These are phyloP conservation scores for Campoplex nolae DNA, from an alignment of 2,888 invertebrate species.

Conservation along the genomic window DNA sequence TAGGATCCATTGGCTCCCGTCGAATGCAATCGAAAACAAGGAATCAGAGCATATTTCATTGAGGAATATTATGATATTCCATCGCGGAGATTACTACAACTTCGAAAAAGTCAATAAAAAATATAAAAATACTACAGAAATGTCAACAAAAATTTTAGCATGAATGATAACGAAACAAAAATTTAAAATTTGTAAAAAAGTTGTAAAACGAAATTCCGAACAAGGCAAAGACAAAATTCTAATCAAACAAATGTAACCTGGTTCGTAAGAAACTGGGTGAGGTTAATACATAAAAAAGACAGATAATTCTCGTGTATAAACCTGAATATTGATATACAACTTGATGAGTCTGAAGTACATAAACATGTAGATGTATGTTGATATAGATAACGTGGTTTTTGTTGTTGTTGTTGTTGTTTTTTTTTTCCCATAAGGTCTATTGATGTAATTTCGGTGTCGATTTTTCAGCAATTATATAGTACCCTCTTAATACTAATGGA, in stretches of 20 bases:
- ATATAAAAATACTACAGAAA: too few relatives aligned
- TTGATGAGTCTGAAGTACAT: constrained; percentile 82
- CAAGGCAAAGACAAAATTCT: too few relatives aligned
- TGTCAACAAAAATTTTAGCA: too few relatives aligned
- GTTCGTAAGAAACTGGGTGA: background rate
- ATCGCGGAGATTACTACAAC: background rate
- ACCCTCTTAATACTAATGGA: constrained; percentile 71
- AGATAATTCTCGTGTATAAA: constrained; percentile 78
- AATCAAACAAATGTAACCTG: too few relatives aligned
- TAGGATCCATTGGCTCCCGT: too few relatives aligned
- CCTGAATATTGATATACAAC: constrained; percentile 82
- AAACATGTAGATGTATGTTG: constrained; percentile 79
- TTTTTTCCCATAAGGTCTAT: constrained; percentile 53
- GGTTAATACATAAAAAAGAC: constrained; percentile 13
- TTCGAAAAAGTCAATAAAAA: background rate
- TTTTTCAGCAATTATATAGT: constrained; percentile 43
- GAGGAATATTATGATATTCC: background rate
- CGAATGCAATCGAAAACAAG: too few relatives aligned
- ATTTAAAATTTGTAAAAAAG: too few relatives aligned
- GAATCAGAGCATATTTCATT: too few relatives aligned
- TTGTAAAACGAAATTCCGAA: too few relatives aligned
- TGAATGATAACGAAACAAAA: too few relatives aligned
- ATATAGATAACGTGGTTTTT: constrained; percentile 73
- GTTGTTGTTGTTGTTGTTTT: background rate
- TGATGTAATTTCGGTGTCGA: constrained; percentile 48